Evolutionary conservation across 2,888 invertebrate genomes (phyloP).

Genomic region (Ptychoptera albimana): DNA sequence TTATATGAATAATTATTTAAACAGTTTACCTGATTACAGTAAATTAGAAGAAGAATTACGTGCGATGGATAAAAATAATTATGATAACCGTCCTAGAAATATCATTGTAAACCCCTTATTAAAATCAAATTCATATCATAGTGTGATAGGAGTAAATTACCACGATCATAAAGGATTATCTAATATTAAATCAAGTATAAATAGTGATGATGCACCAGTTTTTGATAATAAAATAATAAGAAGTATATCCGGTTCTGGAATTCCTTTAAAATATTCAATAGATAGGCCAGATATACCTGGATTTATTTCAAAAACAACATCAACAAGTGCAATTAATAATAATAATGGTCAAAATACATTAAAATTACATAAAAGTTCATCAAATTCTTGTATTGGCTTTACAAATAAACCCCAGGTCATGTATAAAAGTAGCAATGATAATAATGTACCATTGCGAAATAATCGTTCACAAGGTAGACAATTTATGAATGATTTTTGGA

Average conservation of each 20-base stretch:
- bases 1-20: constrained; percentile 32
- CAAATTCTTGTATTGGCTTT: constrained; percentile 12
- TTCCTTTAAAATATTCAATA: constrained; percentile 14
- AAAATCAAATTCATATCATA: constrained; percentile 4
- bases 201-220: background rate
- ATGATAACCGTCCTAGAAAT: background rate
- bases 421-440: too few relatives aligned
- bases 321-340: too few relatives aligned
- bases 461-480: constrained; percentile 23
- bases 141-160: too few relatives aligned
- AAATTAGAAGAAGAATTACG: constrained; percentile 21
- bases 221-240: constrained; percentile 18
- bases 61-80: background rate
- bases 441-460: background rate
- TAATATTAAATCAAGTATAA: too few relatives aligned
- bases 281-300: constrained; percentile 11
- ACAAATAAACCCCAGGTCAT: background rate
- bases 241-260: constrained; percentile 27
- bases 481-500: constrained; percentile 29
- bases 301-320: constrained; percentile 8
- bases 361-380: constrained; percentile 14
- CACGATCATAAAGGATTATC: too few relatives aligned
- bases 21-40: constrained; percentile 29
- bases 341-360: background rate
- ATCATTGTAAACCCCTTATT: background rate